Conservation (phyloP, 1,140 invertebrate species). For the Diprion similis region DNA sequence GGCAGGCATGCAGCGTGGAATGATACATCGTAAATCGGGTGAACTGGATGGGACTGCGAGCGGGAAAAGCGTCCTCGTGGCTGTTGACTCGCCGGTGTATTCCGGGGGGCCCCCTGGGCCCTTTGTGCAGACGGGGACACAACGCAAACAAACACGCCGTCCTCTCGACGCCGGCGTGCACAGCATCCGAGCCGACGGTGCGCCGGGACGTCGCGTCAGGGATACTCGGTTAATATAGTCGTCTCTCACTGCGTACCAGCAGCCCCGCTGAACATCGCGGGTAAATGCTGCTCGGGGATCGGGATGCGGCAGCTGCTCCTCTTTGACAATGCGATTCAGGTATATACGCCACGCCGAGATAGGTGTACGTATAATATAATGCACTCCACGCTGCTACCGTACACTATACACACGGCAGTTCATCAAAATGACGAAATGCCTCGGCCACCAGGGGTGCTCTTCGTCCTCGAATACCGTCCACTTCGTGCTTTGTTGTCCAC, state of each 20-base stretch:
- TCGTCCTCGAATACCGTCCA: conserved; percentile 10
- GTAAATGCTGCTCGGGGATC: background rate
- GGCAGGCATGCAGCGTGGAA: background rate
- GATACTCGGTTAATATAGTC: conserved; percentile 52
- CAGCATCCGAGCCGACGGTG: background rate
- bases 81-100: conserved; percentile 58
- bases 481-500: conserved; percentile 14
- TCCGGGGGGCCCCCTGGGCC: conserved; percentile 50
- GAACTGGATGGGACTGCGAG: conserved; percentile 54
- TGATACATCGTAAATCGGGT: conserved; percentile 55
- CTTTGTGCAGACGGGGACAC: conserved; percentile 51
- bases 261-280: too few relatives aligned
- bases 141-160: conserved; percentile 56
- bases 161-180: conserved; percentile 21
- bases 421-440: conserved; percentile 52
- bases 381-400: conserved; percentile 41
- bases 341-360: conserved; percentile 41
- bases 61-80: conserved; percentile 48
- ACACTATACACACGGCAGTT: conserved; percentile 46
- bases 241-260: conserved; percentile 12
- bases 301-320: conserved; percentile 42
- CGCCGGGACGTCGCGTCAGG: background rate
- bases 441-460: conserved; percentile 33
- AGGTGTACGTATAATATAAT: conserved; percentile 47
- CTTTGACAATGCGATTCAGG: conserved; percentile 54